phyloP scores from a whole-genome alignment of 2,797 vertebrate species.

The Spinibarbus caldwelli region DNA sequence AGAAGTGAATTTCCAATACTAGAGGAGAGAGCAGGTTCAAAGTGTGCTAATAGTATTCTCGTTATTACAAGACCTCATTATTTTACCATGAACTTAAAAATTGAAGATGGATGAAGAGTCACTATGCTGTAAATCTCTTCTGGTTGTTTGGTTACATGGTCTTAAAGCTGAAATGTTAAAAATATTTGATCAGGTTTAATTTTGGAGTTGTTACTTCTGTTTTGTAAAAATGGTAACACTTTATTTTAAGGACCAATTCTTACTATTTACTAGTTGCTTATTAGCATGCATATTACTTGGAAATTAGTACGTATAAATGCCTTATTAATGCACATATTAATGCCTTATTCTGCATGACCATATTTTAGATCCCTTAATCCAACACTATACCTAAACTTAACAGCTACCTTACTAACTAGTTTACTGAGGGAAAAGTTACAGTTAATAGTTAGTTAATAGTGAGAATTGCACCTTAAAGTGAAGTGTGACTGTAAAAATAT shows the following conservation, averaged over 20 bases:
- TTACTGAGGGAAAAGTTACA: neutral
- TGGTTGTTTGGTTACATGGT: neutral
- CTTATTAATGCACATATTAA: neutral
- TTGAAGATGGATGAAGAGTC: slow-evolving; percentile 12
- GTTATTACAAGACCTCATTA: slow-evolving; percentile 40
- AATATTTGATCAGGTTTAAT: neutral
- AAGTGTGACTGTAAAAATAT: neutral
- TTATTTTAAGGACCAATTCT: neutral
- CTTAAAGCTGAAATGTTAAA: neutral
- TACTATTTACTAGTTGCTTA: neutral
- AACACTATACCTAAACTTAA: neutral
- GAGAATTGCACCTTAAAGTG: neutral
- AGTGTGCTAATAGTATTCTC: slow-evolving; percentile 19
- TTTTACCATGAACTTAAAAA: slow-evolving; percentile 21
- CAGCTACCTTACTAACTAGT: neutral
- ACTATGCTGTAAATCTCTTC: neutral
- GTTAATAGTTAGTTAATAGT: neutral
- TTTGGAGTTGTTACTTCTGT: neutral
- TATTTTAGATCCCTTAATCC: neutral
- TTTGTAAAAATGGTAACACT: neutral
- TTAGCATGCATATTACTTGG: neutral
- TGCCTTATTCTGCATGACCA: neutral
- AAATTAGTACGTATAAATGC: neutral
- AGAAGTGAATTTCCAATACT: slow-evolving; percentile 69
- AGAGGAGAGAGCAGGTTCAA: slow-evolving; percentile 10